A percentile compares a stretch with the other conserved stretches of the same genome.
These are phyloP conservation scores for Tinea semifulvella DNA, from an alignment of 2,888 invertebrate species.

Conservation along the genomic window DNA sequence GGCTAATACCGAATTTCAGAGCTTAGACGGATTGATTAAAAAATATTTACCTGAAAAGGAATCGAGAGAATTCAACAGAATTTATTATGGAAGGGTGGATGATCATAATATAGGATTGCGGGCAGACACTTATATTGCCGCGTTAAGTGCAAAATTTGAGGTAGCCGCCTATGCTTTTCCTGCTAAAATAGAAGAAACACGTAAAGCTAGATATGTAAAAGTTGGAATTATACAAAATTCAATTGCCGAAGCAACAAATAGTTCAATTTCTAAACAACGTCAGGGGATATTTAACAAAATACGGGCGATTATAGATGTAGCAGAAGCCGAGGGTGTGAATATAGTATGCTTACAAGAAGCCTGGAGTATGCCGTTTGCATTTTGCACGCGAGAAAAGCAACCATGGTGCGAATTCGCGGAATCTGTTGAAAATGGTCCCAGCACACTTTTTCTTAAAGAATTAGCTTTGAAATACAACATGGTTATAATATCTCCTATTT, in stretches of 20 bases:
- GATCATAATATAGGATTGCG: conserved; percentile 62
- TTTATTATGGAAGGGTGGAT: conserved; percentile 80
- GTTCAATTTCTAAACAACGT: conserved; percentile 78
- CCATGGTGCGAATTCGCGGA: conserved; percentile 99
- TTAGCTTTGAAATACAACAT: conserved; percentile 84
- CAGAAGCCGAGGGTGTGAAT: conserved; percentile 83
- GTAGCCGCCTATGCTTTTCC: conserved; percentile 78
- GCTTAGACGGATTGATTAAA: conserved; percentile 40
- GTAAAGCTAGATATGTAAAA: conserved; percentile 76
- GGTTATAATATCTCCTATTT: conserved; percentile 94
- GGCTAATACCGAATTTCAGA: conserved; percentile 28
- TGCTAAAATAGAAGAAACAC: conserved; percentile 73
- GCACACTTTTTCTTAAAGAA: conserved; percentile 81
- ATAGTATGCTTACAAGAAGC: conserved; percentile 96
- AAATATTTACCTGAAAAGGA: conserved; percentile 46
- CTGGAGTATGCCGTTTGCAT: conserved; percentile 99
- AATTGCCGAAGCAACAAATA: conserved; percentile 78
- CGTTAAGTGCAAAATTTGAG: conserved; percentile 72
- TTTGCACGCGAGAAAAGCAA: conserved; percentile 95
- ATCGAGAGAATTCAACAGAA: conserved; percentile 72
- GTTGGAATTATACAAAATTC: conserved; percentile 90
- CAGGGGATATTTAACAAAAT: conserved; percentile 82
- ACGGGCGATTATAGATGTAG: conserved; percentile 76
- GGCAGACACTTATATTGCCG: conserved; percentile 45
- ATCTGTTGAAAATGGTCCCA: conserved; percentile 84